These are phyloP conservation scores for Sternarchorhynchus goeldii DNA, from an alignment of 2,797 vertebrate species.

Conservation along the genomic window DNA sequence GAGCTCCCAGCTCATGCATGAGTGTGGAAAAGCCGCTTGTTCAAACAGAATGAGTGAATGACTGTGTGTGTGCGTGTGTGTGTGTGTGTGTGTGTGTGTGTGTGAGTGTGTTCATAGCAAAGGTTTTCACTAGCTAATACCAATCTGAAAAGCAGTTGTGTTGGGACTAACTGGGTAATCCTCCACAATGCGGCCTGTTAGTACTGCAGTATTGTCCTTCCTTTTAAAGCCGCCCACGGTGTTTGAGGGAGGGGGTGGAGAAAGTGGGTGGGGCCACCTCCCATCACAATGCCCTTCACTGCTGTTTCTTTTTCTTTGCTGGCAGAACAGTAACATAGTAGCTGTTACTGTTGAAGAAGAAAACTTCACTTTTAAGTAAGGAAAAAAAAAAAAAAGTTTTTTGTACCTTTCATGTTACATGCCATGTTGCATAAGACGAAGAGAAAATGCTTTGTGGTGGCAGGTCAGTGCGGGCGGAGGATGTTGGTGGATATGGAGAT, in stretches of 20 bases:
- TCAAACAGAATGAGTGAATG: conserved; percentile 50
- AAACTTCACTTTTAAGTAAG: too few species aligned
- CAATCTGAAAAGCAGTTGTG: conserved; percentile 76
- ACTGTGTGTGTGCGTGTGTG: conserved; percentile 27
- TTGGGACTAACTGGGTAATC: conserved; percentile 78
- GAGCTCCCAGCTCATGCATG: conserved; percentile 66
- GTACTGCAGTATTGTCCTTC: conserved; percentile 60
- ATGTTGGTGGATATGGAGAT: background rate
- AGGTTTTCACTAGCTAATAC: conserved; percentile 65
- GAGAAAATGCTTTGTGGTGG: conserved; percentile 27
- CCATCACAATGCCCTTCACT: background rate
- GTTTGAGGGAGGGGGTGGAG: background rate
- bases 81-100: conserved; percentile 32
- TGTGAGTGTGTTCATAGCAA: conserved; percentile 22
- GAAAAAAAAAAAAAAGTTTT: too few species aligned
- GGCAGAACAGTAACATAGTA: conserved; percentile 5
- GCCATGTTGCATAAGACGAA: conserved; percentile 11
- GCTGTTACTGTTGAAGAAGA: background rate
- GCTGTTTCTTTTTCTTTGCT: conserved; percentile 21
- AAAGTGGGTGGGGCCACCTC: background rate
- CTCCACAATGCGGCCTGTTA: conserved; percentile 67
- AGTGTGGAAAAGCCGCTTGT: conserved; percentile 75
- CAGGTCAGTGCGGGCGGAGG: conserved; percentile 18
- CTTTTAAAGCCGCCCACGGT: conserved; percentile 24
- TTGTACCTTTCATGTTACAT: background rate